Base-by-base conservation (phyloP, 2,113 vertebrate genomes). In the Mastomys natalensis region DNA sequence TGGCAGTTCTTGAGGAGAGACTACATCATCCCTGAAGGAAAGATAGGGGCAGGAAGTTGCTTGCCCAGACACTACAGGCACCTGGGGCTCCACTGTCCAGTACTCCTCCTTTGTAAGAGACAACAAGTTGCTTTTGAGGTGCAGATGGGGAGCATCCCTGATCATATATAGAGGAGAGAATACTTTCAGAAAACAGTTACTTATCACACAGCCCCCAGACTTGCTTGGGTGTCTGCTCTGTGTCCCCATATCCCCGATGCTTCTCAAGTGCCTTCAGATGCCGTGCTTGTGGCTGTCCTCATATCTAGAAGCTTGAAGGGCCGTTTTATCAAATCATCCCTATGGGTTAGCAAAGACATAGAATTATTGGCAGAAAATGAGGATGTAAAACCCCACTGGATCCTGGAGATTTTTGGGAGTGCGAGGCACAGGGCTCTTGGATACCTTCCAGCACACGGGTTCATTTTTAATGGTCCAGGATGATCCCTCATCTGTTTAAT, bases 401-500 rank as follows among this genome's bases (percentile, higher is more conserved):
- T 8, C 95, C 40, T 29, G 48, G 95, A 88, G 95, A 72, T 98
- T 97, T 92, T 87, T 0, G 0, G 85, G 95, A 72, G 55, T 66
- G 17, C 78, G 78, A 45, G 66, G 62, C 19, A 9, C 0, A 0
- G 85, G 96, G 91, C 82, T 22, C 93, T 76, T 89, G 94, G 98
- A 97, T 60, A 58, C 91, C 17, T n/a, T 97, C 95, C 97, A 97
- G 95, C 88, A 94, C 92, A 92, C 12, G 64, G 87, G 55, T 92
- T 98, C 87, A 34, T 97, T 98, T 97, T 98, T 97, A 98, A 98
- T 85, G 73, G 93, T 55, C 95, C 1, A 72, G 89, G 97, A 97
- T 95, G 97, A n/a, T 55, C 94, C 97, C 98, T 98, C 70, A 68
- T 97, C 97, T 97, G 97, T 97, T 98, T 98, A 98, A 98, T 98